Percentiles rank a stretch among this genome's conserved stretches.
These are phyloP conservation scores for Campylomormyrus tamandua DNA, from an alignment of 2,113 vertebrate genomes.

Conservation along the genomic window DNA sequence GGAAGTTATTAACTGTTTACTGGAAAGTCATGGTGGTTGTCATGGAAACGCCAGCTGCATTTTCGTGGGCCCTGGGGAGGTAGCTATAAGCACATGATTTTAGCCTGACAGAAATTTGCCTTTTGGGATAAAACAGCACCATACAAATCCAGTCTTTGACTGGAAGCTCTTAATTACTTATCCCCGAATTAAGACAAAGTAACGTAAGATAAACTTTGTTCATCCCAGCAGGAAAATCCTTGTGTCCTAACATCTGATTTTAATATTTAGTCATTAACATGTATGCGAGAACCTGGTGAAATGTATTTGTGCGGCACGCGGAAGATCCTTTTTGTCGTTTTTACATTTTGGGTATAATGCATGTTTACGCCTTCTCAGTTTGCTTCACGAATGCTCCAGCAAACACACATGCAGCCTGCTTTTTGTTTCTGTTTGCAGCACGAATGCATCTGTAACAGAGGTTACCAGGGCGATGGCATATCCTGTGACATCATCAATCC, in stretches of 20 bases:
- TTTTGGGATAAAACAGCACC: background rate
- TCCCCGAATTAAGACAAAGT: background rate
- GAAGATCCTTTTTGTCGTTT: background rate
- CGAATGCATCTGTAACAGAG: constrained; percentile 76
- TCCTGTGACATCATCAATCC: constrained; percentile 73
- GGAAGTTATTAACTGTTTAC: constrained; percentile 75
- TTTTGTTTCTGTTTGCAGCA: constrained; percentile 57
- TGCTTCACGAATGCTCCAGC: background rate
- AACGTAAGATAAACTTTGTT: background rate
- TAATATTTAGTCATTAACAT: background rate
- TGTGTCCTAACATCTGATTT: background rate
- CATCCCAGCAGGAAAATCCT: background rate
- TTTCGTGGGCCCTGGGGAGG: constrained; percentile 79
- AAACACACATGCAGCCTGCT: background rate
- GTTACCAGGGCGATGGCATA: constrained; percentile 75
- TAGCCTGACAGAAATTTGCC: background rate
- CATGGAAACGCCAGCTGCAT: constrained; percentile 69
- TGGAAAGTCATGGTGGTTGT: constrained; percentile 71
- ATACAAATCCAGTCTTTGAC: background rate
- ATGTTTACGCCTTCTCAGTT: background rate
- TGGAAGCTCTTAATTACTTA: background rate
- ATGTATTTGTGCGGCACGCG: background rate
- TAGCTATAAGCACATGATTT: constrained; percentile 36
- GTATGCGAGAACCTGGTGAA: background rate
- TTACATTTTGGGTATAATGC: background rate